Base-by-base conservation (phyloP, 2,888 invertebrate species). In the Ctenicera cuprea region DNA sequence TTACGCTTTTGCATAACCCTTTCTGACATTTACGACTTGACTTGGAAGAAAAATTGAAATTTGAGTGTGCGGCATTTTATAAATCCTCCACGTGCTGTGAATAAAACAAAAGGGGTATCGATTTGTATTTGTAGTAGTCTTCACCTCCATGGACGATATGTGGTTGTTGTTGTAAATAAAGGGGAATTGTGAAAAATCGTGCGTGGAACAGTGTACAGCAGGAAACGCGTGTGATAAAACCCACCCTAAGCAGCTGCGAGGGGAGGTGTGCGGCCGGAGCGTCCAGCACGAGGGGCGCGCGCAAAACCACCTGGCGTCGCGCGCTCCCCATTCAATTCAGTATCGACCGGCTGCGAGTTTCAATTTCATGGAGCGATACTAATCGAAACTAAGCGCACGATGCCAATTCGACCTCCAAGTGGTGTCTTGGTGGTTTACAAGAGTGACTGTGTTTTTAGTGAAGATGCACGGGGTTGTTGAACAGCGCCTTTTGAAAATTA, bases 271-370 rank as follows among this genome's bases (percentile, higher is more conserved):
- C 73, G 77, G 78, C 76, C 79, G 77, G 81, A 78, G 82, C 84
- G 83, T 71, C 71, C 83, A 84, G 82, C 84, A 86, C 86, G 86
- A 85, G 86, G 86, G 80, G 81, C 82, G 83, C 85, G 85, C 85
- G 85, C 86, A 86, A 83, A 85, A 86, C 86, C 87, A 87, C 86
- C 87, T 87, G 86, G 86, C 83, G 85, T 89, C 84, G 87, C 88
- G 83, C 84, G 85, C 85, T 86, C 85, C 86, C 84, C 79, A 77
- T 80, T 87, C 86, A 86, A 86, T 86, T 84, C 85, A 84, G 83
- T 87, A 87, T 87, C 87, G 87, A 87, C 86, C 87, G 85, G 85
- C 84, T 85, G 85, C 81, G 82, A 84, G 86, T 83, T 83, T 85
- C 83, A 85, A 83, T 75, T 76, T 79, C 76, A 77, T 80, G 77